Evolutionary conservation across 2,113 vertebrate genomes (phyloP).

Genomic region (Perca fluviatilis): DNA sequence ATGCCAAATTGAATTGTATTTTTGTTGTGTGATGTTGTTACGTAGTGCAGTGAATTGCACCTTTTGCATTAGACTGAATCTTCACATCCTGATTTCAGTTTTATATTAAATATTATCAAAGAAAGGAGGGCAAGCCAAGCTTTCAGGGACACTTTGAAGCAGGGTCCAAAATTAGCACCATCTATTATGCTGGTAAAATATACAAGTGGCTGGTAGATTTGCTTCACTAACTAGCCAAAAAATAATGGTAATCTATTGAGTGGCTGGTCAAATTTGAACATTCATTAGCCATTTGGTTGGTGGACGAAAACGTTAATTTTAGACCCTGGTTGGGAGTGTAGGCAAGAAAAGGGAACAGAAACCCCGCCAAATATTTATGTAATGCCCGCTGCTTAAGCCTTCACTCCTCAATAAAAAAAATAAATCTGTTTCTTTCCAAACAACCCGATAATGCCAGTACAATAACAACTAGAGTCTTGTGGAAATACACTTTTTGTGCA

Average conservation of each 20-base stretch:
- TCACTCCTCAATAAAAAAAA: too few relatives aligned
- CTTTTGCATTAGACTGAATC: not conserved
- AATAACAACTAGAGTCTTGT: not conserved
- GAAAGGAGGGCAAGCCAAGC: not conserved
- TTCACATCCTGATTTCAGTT: not conserved
- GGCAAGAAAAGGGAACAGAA: conserved; percentile 45
- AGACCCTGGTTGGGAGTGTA: not conserved
- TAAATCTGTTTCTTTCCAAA: not conserved
- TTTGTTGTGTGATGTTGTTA: not conserved
- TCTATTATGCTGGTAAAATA: too few relatives aligned
- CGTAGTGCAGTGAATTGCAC: not conserved
- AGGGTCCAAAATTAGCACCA: too few relatives aligned
- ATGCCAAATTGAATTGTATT: not conserved
- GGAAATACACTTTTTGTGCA: too few relatives aligned
- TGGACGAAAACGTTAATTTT: too few relatives aligned
- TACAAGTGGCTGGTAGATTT: too few relatives aligned
- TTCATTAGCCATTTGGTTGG: too few relatives aligned
- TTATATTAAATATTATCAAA: not conserved
- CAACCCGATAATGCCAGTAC: not conserved
- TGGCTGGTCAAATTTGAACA: too few relatives aligned
- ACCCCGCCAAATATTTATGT: not conserved
- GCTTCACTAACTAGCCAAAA: too few relatives aligned
- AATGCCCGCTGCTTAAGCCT: too few relatives aligned
- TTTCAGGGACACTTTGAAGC: not conserved
- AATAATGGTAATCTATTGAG: too few relatives aligned